phyloP scores from a whole-genome alignment of 2,113 vertebrate genomes.

The Lepisosteus osseus region DNA sequence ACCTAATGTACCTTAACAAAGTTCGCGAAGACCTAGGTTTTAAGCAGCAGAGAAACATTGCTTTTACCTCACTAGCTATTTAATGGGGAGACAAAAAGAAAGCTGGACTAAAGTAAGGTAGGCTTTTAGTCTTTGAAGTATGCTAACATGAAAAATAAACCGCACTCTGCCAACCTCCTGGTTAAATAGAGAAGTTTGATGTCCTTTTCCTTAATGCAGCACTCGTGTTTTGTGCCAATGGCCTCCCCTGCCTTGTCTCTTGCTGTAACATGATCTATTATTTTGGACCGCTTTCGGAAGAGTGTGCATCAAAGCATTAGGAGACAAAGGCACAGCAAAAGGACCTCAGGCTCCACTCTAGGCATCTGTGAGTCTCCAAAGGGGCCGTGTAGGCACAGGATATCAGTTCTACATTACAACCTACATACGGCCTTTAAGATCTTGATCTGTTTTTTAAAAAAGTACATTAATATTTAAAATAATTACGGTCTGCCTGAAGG shows the following conservation, averaged over 20 bases:
- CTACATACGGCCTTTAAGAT: slow-evolving; percentile 33
- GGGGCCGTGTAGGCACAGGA: background rate
- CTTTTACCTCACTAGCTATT: too few species aligned
- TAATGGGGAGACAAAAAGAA: slow-evolving; percentile 4
- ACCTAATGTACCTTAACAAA: too few species aligned
- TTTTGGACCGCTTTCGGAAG: background rate
- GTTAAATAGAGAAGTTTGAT: background rate
- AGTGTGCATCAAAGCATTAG: slow-evolving; percentile 2
- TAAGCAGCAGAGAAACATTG: too few species aligned
- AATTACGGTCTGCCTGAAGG: slow-evolving; percentile 78
- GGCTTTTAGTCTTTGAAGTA: slow-evolving; percentile 28
- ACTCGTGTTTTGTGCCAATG: background rate
- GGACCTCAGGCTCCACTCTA: background rate
- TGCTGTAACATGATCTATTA: background rate
- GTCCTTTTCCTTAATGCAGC: background rate
- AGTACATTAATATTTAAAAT: slow-evolving; percentile 87
- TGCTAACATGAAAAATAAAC: background rate
- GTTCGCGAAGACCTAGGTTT: too few species aligned
- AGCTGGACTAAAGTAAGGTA: slow-evolving; percentile 22
- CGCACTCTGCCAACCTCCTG: background rate
- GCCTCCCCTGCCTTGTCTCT: background rate
- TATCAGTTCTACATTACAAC: slow-evolving; percentile 25
- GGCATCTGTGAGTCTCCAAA: background rate
- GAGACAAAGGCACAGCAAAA: background rate
- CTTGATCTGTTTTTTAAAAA: slow-evolving; percentile 73